Conservation (phyloP, 2,888 invertebrate species). For the Eupeodes latifasciatus region DNA sequence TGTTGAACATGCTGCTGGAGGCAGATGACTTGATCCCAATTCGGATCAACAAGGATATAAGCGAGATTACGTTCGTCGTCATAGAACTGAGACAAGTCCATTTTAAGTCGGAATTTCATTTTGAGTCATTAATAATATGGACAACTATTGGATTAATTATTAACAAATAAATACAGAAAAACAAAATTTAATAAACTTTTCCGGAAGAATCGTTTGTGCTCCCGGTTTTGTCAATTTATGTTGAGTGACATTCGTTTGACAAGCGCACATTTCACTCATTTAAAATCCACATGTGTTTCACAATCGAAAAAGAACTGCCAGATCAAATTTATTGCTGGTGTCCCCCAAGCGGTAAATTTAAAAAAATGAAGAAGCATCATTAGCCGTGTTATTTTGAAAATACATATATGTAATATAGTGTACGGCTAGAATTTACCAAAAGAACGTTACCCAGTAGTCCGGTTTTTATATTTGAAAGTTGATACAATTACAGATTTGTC, state of each 20-base stretch:
- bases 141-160: neutral
- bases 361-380: too few species aligned
- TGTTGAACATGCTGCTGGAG: constrained; percentile 79
- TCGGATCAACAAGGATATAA: constrained; percentile 77
- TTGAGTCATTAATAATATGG: neutral
- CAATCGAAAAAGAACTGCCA: neutral
- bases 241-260: constrained; percentile 6
- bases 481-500: too few species aligned
- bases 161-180: constrained; percentile 4
- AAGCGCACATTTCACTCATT: neutral
- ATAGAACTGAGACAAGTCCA: constrained; percentile 79
- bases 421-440: too few species aligned
- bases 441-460: fast-evolving
- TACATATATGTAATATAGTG: too few species aligned
- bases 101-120: constrained; percentile 77
- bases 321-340: too few species aligned
- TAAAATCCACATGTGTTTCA: neutral
- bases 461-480: too few species aligned
- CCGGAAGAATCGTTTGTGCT: neutral
- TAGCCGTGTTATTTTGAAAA: too few species aligned
- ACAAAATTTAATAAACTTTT: neutral
- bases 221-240: neutral
- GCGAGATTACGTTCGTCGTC: constrained; percentile 77
- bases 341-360: too few species aligned
- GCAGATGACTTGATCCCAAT: constrained; percentile 77